These are phyloP conservation scores for Nipponacmea schrenckii DNA, from an alignment of 2,888 invertebrate genomes.

Conservation along the genomic window DNA sequence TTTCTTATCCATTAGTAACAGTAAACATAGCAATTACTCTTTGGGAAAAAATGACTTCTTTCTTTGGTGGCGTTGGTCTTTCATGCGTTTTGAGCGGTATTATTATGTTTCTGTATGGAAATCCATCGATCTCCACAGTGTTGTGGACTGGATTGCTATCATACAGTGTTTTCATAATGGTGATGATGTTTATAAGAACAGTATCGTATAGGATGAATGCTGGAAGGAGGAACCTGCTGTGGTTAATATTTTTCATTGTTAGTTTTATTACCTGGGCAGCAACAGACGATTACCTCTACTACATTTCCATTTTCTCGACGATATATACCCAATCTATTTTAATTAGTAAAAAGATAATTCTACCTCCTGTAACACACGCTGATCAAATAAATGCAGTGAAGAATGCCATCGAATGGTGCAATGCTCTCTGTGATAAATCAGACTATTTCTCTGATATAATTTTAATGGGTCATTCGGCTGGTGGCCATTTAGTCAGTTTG, in stretches of 20 bases:
- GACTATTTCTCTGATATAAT: constrained; percentile 31
- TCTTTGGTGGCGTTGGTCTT: constrained; percentile 15
- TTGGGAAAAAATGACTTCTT: constrained; percentile 41
- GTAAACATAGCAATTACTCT: constrained; percentile 30
- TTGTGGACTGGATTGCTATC: constrained; percentile 6
- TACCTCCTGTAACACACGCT: constrained; percentile 19
- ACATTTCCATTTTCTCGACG: constrained; percentile 21
- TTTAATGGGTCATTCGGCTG: constrained; percentile 54
- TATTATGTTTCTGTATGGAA: neutral
- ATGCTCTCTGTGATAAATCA: constrained; percentile 23
- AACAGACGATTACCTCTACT: neutral
- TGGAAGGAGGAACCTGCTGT: neutral
- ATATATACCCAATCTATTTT: constrained; percentile 32
- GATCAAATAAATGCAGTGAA: constrained; percentile 38
- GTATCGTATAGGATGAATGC: constrained; percentile 12
- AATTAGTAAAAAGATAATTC: constrained; percentile 23
- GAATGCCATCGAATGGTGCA: constrained; percentile 35
- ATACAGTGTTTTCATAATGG: constrained; percentile 16
- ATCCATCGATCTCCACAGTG: neutral
- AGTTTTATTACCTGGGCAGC: neutral
- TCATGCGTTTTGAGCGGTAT: neutral
- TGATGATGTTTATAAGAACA: constrained; percentile 18
- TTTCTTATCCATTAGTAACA: constrained; percentile 46
- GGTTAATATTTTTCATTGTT: neutral
- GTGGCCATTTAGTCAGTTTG: constrained; percentile 45